phyloP scores from a whole-genome alignment of 2,888 invertebrate genomes.

The Watsonalla cultraria region DNA sequence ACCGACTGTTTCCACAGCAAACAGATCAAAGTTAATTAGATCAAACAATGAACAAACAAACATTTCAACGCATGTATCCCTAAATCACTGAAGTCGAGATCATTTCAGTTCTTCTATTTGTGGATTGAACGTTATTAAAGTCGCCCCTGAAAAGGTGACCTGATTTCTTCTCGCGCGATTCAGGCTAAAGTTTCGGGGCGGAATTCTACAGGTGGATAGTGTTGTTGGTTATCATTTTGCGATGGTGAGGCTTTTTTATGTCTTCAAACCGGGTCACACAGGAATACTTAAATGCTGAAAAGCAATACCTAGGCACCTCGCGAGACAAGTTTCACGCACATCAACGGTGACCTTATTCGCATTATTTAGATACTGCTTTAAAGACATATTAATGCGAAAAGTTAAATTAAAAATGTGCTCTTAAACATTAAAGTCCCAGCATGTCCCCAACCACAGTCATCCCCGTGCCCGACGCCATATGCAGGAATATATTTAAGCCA shows the following conservation, averaged over 20 bases:
- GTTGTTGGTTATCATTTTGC: conserved; percentile 17
- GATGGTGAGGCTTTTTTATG: too few species aligned
- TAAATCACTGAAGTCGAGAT: not conserved
- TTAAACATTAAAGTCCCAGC: not conserved
- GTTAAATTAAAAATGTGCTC: not conserved
- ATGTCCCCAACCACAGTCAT: conserved; percentile 1
- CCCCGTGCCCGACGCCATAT: conserved; percentile 5
- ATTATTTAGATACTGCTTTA: not conserved
- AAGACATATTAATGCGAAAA: not conserved
- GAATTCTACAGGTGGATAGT: conserved; percentile 40
- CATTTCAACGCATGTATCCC: not conserved
- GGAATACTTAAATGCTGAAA: too few species aligned
- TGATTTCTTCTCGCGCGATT: conserved; percentile 3
- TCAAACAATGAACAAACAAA: not conserved
- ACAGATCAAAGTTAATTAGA: not conserved
- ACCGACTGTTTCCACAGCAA: not conserved
- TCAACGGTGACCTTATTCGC: too few species aligned
- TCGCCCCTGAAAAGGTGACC: conserved; percentile 5
- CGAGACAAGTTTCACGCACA: too few species aligned
- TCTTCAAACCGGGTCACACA: too few species aligned
- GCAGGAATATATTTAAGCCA: conserved; percentile 18
- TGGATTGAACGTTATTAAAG: not conserved
- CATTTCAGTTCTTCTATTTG: not conserved
- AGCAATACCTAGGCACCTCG: too few species aligned
- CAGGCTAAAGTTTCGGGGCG: conserved; percentile 2